phyloP scores from a whole-genome alignment of 1,140 invertebrate genomes.

The Aradophagus sp. region DNA sequence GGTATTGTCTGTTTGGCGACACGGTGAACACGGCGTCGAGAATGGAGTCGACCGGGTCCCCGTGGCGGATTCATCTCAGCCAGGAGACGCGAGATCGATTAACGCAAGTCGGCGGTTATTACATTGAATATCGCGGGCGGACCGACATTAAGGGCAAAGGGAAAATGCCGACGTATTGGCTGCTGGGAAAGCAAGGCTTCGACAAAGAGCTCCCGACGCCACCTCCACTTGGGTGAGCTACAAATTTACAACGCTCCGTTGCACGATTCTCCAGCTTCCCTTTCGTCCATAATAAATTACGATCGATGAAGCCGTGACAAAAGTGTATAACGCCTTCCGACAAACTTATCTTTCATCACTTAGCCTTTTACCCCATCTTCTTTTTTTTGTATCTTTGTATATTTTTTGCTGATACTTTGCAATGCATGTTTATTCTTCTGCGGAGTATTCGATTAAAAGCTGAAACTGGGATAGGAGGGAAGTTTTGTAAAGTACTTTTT shows the following conservation, averaged over 20 bases:
- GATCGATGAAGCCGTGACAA: slow-evolving; percentile 25
- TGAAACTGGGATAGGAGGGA: too few relatives aligned
- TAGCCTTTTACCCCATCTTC: too few relatives aligned
- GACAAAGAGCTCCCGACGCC: slow-evolving; percentile 88
- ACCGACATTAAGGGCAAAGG: slow-evolving; percentile 94
- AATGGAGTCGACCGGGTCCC: slow-evolving; percentile 91
- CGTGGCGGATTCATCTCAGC: slow-evolving; percentile 89
- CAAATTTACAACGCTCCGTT: slow-evolving; percentile 52
- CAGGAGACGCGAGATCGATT: slow-evolving; percentile 84
- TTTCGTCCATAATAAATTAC: slow-evolving; percentile 28
- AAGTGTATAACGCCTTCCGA: too few relatives aligned
- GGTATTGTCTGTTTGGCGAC: slow-evolving; percentile 87
- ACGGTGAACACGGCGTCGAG: slow-evolving; percentile 94
- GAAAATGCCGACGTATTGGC: slow-evolving; percentile 92
- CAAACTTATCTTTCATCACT: too few relatives aligned
- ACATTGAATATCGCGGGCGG: slow-evolving; percentile 85
- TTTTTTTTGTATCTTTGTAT: too few relatives aligned
- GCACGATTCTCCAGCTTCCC: slow-evolving; percentile 31
- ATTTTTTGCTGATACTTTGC: too few relatives aligned
- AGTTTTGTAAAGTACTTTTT: too few relatives aligned
- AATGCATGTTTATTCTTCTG: too few relatives aligned
- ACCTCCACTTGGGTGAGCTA: slow-evolving; percentile 83
- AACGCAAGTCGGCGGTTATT: slow-evolving; percentile 85
- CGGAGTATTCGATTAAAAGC: too few relatives aligned
- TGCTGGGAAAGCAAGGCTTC: slow-evolving; percentile 90